Evolutionary conservation across 2,113 vertebrate genomes (phyloP), one percentile per base, ranked within the genome.

Genomic region (Coptodon rendalli): DNA sequence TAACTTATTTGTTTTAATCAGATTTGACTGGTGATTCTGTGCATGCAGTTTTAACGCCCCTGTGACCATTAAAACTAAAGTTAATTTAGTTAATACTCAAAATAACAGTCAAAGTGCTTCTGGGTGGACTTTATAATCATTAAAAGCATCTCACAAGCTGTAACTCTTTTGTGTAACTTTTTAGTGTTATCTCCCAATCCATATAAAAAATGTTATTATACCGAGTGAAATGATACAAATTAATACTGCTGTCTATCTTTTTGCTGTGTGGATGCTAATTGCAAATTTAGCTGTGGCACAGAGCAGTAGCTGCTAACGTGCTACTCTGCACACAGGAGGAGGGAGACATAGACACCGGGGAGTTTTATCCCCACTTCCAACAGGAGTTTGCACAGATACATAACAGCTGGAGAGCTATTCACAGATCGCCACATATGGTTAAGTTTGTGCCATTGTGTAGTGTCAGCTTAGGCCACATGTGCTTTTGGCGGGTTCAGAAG

Each of bases 161-260:
- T 48, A 76, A 5, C 71, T 48, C 48, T 48, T 76, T 48, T 76
- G 24, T 48, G 11, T 78, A 19, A 48, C 40, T 27, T 45, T 17
- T 73, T 48, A 48, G 6, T n/a, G 27, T 50, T 78, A 50, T 50
- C 45, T 50, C 29, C 9, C 17, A 34, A 29, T 6, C 17, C 17
- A 22, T 22, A 22, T 22, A 31, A 19, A 2, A 0, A 0, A 12
- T 50, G 7, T 34, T 52, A n/a, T 78, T 31, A 78, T 34, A 52
- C 6, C 5, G 4, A 50, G 17, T 52, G 17, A 78, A 78, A 52
- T 78, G 10, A 78, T 52, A 13, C 27, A 52, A 78, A 31, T 52
- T n/a, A n/a, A 52, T 52, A 78, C 29, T 52, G 27, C 45, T 78
- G 45, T 78, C 10, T 19, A 6, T 13, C 27, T 50, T 50, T 31